A percentile compares a stretch with the other conserved stretches of the same genome.
These are phyloP conservation scores for Ophion costatus DNA, from an alignment of 2,888 invertebrate genomes.

Conservation along the genomic window DNA sequence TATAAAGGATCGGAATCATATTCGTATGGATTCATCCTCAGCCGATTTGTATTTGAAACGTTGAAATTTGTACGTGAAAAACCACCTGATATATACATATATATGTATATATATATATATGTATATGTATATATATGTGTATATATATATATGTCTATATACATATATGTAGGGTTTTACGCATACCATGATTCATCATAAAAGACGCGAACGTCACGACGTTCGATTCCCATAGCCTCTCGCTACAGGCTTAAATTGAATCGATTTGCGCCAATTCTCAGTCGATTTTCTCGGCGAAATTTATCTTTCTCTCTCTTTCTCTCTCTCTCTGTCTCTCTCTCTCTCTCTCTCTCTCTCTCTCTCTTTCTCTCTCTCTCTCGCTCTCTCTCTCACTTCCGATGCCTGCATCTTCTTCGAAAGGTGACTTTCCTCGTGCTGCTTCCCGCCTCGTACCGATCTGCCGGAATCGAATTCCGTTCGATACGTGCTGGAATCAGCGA, in stretches of 20 bases:
- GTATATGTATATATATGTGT: neutral
- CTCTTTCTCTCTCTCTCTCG: neutral
- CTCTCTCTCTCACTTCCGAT: neutral
- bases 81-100: neutral
- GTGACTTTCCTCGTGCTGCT: neutral
- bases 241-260: conserved; percentile 37
- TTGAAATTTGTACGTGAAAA: conserved; percentile 18
- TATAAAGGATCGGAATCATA: conserved; percentile 40
- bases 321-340: neutral
- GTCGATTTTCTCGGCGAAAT: conserved; percentile 32
- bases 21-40: conserved; percentile 42
- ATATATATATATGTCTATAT: neutral
- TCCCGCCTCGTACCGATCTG: conserved; percentile 20
- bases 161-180: neutral
- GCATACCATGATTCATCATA: neutral
- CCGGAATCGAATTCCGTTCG: conserved; percentile 55
- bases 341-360: neutral
- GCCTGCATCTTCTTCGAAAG: neutral
- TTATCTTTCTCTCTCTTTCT: neutral
- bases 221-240: conserved; percentile 26
- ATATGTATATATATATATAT: neutral
- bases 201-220: conserved; percentile 9
- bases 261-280: conserved; percentile 32
- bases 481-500: conserved; percentile 24
- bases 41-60: conserved; percentile 47